Base-by-base conservation (phyloP, 2,113 vertebrate species). In the Glaucomys volans region DNA sequence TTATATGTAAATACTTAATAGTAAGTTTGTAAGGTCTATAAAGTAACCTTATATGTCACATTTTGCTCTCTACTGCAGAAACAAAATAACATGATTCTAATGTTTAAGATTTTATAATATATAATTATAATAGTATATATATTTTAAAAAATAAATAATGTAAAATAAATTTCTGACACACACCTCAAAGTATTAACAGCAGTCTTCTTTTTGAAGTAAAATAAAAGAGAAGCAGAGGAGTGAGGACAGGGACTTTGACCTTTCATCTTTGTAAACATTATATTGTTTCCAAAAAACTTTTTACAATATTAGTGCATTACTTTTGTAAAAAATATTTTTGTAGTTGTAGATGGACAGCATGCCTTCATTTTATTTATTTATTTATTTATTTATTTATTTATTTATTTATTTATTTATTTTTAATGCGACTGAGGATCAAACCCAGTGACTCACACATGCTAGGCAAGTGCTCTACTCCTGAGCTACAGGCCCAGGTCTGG, bases 81-180 rank as follows among this genome's bases (percentile, higher is more conserved):
- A 79, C 30, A 59, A 91, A 37, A 81, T 75, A 91, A 37, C 26
- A 57, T 91, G 72, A 79, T 54, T 90, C 42, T 89, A 62, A 76
- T 86, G 76, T 85, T 92, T 54, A 85, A 86, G 37, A 22, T 42
- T 18, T 20, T 81, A 35, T 82, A 54, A 76, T 64, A 35, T 42
- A 47, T 52, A 82, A 66, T 87, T 44, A 44, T 62, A 32, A 66
- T 57, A 40, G 8, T 74, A 37, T 44, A 83, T 77, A 71, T 71
- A 69, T 72, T 32, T 64, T 62, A 2, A 62, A 86, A 77, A 69
- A 50, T 75, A 90, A 62, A 87, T 64, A 37, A 42, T 52, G 22
- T 81, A 69, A 76, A 69, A 64, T 5, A 54, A 54, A 76, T 52
- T 62, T 67, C 52, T 26, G 4, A 92, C 8, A 81, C 10, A 91